A percentile compares a stretch with the other conserved stretches of the same genome.
Evolutionary conservation across 2,888 invertebrate genomes (phyloP).

Genomic region (Oxyteleia sp.): DNA sequence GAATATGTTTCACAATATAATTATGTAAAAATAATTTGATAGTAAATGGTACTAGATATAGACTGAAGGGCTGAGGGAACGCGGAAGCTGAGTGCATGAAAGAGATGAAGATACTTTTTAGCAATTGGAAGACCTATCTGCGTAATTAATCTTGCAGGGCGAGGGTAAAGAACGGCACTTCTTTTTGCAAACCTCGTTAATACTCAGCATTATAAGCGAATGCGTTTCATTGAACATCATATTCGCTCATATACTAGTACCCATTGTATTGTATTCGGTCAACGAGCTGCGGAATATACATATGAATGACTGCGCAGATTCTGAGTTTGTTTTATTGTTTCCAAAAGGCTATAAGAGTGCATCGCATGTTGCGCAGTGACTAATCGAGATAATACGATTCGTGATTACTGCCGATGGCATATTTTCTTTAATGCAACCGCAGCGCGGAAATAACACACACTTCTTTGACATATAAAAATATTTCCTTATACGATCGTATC

Average conservation of each 20-base stretch:
- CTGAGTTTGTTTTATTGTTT: conserved; percentile 71
- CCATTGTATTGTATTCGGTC: conserved; percentile 66
- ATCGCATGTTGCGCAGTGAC: conserved; percentile 61
- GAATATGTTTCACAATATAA: no score
- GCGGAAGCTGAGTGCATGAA: conserved; percentile 54
- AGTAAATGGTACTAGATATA: conserved; percentile 35
- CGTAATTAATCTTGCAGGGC: conserved; percentile 65
- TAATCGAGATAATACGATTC: conserved; percentile 65
- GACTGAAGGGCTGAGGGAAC: conserved; percentile 56
- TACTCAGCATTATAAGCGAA: conserved; percentile 64
- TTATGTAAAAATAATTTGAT: conserved; percentile 53
- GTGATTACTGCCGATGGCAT: conserved; percentile 69
- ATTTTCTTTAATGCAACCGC: conserved; percentile 59
- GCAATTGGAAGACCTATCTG: conserved; percentile 64
- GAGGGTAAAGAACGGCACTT: conserved; percentile 65
- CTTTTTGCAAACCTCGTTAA: conserved; percentile 64
- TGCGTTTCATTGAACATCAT: conserved; percentile 69
- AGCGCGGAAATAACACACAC: conserved; percentile 57
- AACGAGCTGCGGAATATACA: conserved; percentile 69
- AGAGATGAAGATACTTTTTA: conserved; percentile 63
- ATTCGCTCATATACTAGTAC: conserved; percentile 54
- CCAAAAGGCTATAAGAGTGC: conserved; percentile 64
- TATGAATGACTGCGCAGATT: conserved; percentile 71
- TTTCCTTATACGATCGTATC: conserved; percentile 60
- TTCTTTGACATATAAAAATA: conserved; percentile 57